phyloP scores from a whole-genome alignment of 2,797 vertebrate genomes.

The Enteromius afrohamiltoni region DNA sequence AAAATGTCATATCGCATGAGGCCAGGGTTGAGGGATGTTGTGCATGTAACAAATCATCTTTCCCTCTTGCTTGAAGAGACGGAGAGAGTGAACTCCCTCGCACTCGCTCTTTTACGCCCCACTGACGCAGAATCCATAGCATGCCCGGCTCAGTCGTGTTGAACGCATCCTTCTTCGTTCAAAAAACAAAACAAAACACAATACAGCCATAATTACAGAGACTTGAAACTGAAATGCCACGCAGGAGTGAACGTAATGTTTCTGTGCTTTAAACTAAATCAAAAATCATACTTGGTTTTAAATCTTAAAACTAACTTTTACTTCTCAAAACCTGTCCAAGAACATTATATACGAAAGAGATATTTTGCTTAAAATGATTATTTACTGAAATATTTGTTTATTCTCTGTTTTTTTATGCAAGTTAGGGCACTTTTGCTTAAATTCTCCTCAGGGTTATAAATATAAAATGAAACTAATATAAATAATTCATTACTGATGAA shows the following conservation, averaged over 20 bases:
- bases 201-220: constrained; percentile 2
- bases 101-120: constrained; percentile 52
- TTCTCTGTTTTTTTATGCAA: background rate
- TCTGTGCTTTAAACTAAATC: background rate
- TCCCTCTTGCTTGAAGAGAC: constrained; percentile 63
- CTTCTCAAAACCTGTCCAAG: background rate
- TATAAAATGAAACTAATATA: background rate
- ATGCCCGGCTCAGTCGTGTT: constrained; percentile 53
- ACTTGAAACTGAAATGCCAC: constrained; percentile 4
- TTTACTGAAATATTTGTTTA: background rate
- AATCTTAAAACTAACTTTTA: background rate
- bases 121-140: constrained; percentile 46
- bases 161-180: background rate
- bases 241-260: background rate
- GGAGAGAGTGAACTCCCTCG: constrained; percentile 66
- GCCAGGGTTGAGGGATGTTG: constrained; percentile 55
- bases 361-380: background rate
- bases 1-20: constrained; percentile 72
- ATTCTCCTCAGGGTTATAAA: background rate
- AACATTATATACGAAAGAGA: background rate
- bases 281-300: background rate
- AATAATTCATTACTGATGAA: background rate
- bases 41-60: constrained; percentile 40
- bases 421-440: background rate
- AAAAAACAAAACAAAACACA: background rate